Evolutionary conservation across 2,888 invertebrate genomes (phyloP).

Genomic region (Anticlea derivata): DNA sequence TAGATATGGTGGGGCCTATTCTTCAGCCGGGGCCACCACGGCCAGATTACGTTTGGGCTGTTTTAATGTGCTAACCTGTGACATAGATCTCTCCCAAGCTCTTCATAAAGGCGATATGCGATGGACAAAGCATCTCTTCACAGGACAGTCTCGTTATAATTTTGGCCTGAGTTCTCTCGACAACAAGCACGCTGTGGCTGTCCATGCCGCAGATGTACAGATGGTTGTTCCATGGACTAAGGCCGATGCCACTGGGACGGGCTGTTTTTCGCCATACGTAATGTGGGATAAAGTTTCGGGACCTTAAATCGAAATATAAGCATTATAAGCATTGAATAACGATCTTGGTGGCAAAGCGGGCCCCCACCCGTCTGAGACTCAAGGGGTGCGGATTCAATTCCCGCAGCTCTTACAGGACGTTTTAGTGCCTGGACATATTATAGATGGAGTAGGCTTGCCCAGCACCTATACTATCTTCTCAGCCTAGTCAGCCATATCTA

Average conservation of each 20-base stretch:
- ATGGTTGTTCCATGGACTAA: conserved; percentile 85
- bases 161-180: conserved; percentile 76
- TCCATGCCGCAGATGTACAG: conserved; percentile 87
- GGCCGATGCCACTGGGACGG: conserved; percentile 87
- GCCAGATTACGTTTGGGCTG: too few species aligned
- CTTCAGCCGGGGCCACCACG: too few species aligned
- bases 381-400: too few species aligned
- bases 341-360: too few species aligned
- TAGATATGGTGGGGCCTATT: too few species aligned
- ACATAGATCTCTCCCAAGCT: conserved; percentile 84
- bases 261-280: conserved; percentile 82
- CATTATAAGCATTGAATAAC: too few species aligned
- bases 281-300: conserved; percentile 80
- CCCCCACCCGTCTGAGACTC: too few species aligned
- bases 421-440: too few species aligned
- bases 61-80: conserved; percentile 82
- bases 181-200: conserved; percentile 83
- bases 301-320: conserved; percentile 52
- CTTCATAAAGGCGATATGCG: conserved; percentile 84
- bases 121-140: conserved; percentile 85
- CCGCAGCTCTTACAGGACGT: too few species aligned
- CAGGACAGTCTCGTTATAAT: conserved; percentile 78
- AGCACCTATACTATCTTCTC: too few species aligned
- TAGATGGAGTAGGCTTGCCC: too few species aligned
- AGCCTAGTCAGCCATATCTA: too few species aligned